Conservation (phyloP, 2,888 invertebrate genomes). For the Dione juno region DNA sequence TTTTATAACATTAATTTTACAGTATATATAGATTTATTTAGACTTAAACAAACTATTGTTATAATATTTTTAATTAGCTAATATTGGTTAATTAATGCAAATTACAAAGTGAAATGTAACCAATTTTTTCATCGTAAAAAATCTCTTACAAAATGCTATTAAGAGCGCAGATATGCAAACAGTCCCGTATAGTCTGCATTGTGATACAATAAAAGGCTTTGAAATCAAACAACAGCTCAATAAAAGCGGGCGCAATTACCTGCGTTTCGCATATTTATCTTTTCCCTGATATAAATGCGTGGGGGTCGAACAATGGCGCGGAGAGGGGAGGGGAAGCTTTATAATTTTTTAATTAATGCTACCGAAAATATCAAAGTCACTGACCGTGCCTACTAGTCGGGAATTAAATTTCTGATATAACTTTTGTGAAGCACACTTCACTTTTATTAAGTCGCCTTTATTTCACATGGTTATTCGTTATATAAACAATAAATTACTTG, state of each 20-base stretch:
- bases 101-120: neutral
- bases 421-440: constrained; percentile 67
- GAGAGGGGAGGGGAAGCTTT: constrained; percentile 71
- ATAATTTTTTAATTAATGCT: constrained; percentile 84
- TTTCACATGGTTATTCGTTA: neutral
- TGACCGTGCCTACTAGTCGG: constrained; percentile 68
- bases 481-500: neutral
- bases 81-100: neutral
- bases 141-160: constrained; percentile 19
- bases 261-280: constrained; percentile 80
- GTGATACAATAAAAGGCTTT: constrained; percentile 69
- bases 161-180: constrained; percentile 34
- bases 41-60: no score
- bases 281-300: constrained; percentile 76
- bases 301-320: constrained; percentile 67
- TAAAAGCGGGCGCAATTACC: constrained; percentile 78
- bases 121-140: constrained; percentile 3
- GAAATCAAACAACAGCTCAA: constrained; percentile 80
- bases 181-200: constrained; percentile 50
- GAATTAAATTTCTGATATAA: constrained; percentile 70
- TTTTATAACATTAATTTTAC: no score
- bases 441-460: constrained; percentile 46
- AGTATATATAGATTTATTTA: no score
- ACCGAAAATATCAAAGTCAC: constrained; percentile 83
- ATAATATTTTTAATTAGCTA: no score